These are phyloP conservation scores for Allobates femoralis DNA, from an alignment of 2,797 vertebrate species.

Conservation along the genomic window DNA sequence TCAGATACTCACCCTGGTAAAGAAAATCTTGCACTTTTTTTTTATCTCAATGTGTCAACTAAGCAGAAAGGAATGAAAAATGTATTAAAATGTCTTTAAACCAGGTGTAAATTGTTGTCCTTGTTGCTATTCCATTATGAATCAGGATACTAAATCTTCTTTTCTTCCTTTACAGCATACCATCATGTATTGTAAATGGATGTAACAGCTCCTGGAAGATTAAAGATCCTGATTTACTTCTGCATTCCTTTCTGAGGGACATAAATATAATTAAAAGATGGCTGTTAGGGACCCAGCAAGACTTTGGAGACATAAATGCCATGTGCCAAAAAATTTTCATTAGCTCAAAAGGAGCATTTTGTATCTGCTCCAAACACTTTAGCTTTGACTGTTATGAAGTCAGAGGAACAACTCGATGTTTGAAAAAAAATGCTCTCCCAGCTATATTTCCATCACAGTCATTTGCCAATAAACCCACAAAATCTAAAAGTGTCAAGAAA, in stretches of 20 bases:
- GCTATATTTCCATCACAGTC: slow-evolving; percentile 12
- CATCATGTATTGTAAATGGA: slow-evolving; percentile 10
- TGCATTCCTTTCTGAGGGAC: slow-evolving; percentile 19
- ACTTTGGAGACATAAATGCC: slow-evolving; percentile 7
- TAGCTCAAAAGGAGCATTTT: slow-evolving; percentile 25
- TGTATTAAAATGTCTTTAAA: no score
- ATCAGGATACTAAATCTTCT: neutral
- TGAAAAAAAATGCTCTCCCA: neutral
- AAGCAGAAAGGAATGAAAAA: no score
- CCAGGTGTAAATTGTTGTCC: no score
- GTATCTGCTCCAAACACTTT: slow-evolving; percentile 36
- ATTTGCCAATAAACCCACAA: neutral
- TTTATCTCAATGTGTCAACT: no score
- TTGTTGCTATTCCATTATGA: no score
- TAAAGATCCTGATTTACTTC: neutral
- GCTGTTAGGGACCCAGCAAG: slow-evolving; percentile 1
- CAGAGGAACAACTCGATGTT: slow-evolving; percentile 6
- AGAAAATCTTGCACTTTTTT: no score
- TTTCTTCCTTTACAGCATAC: neutral
- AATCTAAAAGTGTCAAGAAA: slow-evolving; percentile 10
- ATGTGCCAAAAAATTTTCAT: slow-evolving; percentile 11
- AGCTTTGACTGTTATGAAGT: slow-evolving; percentile 6
- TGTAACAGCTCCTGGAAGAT: slow-evolving; percentile 23
- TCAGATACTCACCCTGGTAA: no score
- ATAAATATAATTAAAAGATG: slow-evolving; percentile 24